Evolutionary conservation across 2,888 invertebrate species (phyloP).

Genomic region (Sphaerophoria taeniata): DNA sequence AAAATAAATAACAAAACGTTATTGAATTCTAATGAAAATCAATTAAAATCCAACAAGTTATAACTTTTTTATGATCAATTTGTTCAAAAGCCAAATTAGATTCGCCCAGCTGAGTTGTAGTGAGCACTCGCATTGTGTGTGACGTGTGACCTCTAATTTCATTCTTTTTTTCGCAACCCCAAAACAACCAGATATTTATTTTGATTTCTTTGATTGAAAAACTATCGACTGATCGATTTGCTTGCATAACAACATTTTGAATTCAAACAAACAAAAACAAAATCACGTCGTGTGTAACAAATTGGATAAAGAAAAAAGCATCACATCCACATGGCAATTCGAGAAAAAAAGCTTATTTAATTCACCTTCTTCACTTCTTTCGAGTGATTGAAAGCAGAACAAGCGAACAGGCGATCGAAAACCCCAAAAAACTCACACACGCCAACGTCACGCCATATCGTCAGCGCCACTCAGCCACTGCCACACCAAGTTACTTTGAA

Average conservation of each 20-base stretch:
- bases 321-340: neutral
- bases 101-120: too few relatives aligned
- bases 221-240: constrained; percentile 41
- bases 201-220: constrained; percentile 19
- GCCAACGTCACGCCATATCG: neutral
- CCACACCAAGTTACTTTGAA: neutral
- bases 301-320: neutral
- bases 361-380: neutral
- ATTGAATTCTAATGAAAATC: too few relatives aligned
- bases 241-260: constrained; percentile 47
- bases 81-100: too few relatives aligned
- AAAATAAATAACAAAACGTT: too few relatives aligned
- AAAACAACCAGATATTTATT: neutral
- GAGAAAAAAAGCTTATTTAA: neutral
- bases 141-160: too few relatives aligned
- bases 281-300: constrained; percentile 11
- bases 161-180: too few relatives aligned
- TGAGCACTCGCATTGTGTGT: too few relatives aligned
- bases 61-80: too few relatives aligned
- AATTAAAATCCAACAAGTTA: too few relatives aligned
- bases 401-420: neutral
- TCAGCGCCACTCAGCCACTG: neutral
- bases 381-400: neutral
- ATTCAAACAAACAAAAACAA: constrained; percentile 15
- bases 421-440: neutral